Evolutionary conservation across 2,113 vertebrate species (phyloP).

Genomic region (Pedionomus torquatus): DNA sequence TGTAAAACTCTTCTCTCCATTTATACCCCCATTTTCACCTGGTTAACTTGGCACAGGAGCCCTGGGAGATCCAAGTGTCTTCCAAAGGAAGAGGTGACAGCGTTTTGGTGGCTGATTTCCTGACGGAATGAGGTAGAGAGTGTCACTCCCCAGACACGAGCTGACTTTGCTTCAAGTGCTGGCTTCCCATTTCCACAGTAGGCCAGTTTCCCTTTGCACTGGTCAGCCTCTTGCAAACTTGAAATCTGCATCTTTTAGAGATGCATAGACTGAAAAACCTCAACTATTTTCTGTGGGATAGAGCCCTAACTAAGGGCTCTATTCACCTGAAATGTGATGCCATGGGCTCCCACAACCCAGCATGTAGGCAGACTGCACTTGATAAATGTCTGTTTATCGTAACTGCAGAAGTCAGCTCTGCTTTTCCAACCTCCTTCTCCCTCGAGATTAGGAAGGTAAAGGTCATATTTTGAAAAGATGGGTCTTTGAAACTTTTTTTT

Average conservation of each 20-base stretch:
- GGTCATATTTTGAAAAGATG: neutral
- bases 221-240: constrained; percentile 33
- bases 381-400: constrained; percentile 42
- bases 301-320: constrained; percentile 45
- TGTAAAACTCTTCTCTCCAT: neutral
- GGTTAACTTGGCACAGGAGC: neutral
- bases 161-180: neutral
- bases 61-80: neutral
- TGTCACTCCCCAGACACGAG: neutral
- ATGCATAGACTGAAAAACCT: constrained; percentile 57
- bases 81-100: neutral
- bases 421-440: constrained; percentile 23
- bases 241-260: constrained; percentile 52
- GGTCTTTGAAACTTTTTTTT: neutral
- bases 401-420: constrained; percentile 26
- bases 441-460: neutral
- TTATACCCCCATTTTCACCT: neutral
- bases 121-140: neutral
- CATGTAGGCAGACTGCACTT: neutral
- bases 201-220: neutral
- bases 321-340: constrained; percentile 58
- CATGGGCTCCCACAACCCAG: constrained; percentile 12
- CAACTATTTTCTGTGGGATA: constrained; percentile 65
- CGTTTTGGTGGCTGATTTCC: neutral
- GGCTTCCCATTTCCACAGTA: neutral